Conservation (phyloP, 2,113 vertebrate genomes). For the Mixornis gularis region DNA sequence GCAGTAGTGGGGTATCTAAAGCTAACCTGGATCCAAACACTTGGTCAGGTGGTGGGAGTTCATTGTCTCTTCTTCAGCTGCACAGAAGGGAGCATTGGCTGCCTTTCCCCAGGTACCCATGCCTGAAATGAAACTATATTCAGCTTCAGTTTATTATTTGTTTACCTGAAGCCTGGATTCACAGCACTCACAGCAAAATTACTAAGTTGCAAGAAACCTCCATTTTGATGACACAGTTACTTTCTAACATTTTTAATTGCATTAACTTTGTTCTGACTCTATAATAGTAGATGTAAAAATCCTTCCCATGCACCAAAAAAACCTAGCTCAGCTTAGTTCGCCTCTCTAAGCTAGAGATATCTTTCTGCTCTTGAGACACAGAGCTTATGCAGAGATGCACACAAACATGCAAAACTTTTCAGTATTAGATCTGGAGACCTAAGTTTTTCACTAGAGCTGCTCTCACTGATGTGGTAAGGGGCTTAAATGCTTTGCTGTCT, state of each 20-base stretch:
- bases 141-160: not conserved
- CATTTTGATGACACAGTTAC: not conserved
- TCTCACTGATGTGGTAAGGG: not conserved
- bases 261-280: not conserved
- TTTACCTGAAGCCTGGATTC: not conserved
- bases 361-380: not conserved
- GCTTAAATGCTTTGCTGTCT: not conserved
- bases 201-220: not conserved
- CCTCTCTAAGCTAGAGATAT: not conserved
- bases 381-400: not conserved
- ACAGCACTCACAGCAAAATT: not conserved
- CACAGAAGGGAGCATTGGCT: not conserved
- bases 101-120: not conserved
- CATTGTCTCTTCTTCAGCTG: not conserved
- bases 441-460: rapidly evolving
- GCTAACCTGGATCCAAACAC: not conserved
- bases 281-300: not conserved
- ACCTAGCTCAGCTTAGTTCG: not conserved
- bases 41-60: not conserved
- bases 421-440: not conserved
- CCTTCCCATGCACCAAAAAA: not conserved
- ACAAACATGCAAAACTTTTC: not conserved
- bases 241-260: not conserved
- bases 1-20: not conserved
- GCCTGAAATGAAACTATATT: not conserved